Conservation (phyloP, 2,888 invertebrate species). For the Litoditis marina region DNA sequence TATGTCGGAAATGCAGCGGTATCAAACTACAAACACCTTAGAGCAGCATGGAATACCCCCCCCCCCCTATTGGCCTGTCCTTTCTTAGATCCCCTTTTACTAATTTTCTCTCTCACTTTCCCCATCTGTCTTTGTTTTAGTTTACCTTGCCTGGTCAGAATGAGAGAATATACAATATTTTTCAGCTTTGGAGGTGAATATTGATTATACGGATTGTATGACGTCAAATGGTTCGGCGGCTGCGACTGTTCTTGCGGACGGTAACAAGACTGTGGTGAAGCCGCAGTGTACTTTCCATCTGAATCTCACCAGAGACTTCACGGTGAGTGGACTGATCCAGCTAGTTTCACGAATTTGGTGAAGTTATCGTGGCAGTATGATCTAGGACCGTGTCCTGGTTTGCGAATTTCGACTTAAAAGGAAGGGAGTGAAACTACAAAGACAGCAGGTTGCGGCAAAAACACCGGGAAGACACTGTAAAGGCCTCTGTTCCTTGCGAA, state of each 20-base stretch:
- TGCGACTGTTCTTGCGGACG: background rate
- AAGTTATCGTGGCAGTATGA: too few relatives aligned
- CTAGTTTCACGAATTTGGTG: background rate
- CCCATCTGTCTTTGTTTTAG: background rate
- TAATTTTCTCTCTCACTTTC: background rate
- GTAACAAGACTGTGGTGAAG: slow-evolving; percentile 12
- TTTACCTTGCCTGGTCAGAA: too few relatives aligned
- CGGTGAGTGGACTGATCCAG: slow-evolving; percentile 17
- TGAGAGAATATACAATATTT: too few relatives aligned
- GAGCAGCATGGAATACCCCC: too few relatives aligned
- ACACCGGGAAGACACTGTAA: background rate
- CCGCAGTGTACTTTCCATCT: slow-evolving; percentile 27
- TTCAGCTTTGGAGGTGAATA: slow-evolving; percentile 39
- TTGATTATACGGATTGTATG: slow-evolving; percentile 45
- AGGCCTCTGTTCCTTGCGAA: too few relatives aligned
- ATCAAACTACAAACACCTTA: too few relatives aligned
- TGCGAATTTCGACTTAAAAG: too few relatives aligned
- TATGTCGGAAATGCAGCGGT: background rate
- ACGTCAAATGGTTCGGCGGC: slow-evolving; percentile 17
- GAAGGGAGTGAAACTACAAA: too few relatives aligned
- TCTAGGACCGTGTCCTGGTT: too few relatives aligned
- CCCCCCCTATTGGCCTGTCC: too few relatives aligned
- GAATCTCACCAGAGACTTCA: slow-evolving; percentile 27
- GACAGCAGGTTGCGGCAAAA: too few relatives aligned
- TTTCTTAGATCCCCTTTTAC: too few relatives aligned